Evolutionary conservation across 1,140 invertebrate species (phyloP).

Genomic region (Drosophila rhopaloa): DNA sequence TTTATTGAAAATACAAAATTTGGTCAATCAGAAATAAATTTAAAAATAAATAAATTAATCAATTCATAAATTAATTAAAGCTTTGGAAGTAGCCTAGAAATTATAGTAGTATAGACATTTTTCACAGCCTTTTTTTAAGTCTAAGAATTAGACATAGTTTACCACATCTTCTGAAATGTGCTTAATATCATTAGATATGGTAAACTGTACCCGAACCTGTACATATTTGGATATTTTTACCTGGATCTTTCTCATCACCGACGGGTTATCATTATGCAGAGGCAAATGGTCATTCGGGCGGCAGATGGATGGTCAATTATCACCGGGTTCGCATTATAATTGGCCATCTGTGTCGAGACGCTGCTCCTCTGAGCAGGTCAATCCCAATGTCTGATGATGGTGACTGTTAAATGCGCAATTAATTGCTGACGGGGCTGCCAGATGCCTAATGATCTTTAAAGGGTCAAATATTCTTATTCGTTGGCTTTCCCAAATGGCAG

Average conservation of each 20-base stretch:
- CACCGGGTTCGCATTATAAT: slow-evolving; percentile 39
- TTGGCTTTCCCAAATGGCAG: slow-evolving; percentile 3
- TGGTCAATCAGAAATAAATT: too few relatives aligned
- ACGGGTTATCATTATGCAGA: slow-evolving; percentile 4
- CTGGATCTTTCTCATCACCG: neutral
- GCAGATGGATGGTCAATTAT: slow-evolving; percentile 41
- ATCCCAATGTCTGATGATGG: neutral
- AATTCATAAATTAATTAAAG: too few relatives aligned
- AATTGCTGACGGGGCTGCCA: slow-evolving; percentile 24
- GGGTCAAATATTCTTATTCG: slow-evolving; percentile 14
- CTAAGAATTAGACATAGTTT: too few relatives aligned
- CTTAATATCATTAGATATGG: too few relatives aligned
- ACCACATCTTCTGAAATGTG: too few relatives aligned
- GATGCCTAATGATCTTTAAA: slow-evolving; percentile 47
- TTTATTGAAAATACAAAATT: too few relatives aligned
- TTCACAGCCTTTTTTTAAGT: too few relatives aligned
- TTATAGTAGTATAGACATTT: too few relatives aligned
- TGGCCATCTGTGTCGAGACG: slow-evolving; percentile 2
- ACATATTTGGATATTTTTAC: too few relatives aligned
- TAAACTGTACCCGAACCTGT: too few relatives aligned
- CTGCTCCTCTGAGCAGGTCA: slow-evolving; percentile 2
- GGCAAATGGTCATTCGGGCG: neutral
- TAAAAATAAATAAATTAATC: too few relatives aligned
- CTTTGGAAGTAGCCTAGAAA: too few relatives aligned
- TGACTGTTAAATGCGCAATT: slow-evolving; percentile 43